Evolutionary conservation across 2,888 invertebrate genomes (phyloP), one percentile per base, ranked within the genome.

Genomic region (Scrobipalpa costella): DNA sequence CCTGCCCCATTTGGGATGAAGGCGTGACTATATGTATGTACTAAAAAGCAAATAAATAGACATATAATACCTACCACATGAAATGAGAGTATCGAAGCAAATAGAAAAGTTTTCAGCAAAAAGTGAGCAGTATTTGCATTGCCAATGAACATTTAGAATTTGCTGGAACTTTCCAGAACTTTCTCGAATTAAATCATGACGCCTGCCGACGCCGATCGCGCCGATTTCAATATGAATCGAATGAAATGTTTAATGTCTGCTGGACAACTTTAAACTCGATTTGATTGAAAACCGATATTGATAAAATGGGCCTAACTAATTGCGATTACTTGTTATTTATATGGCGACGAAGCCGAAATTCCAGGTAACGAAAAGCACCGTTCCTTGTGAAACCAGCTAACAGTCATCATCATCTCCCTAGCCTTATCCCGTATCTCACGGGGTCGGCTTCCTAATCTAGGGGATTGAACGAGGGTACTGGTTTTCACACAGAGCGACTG

Each of bases 151-250:
- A 47, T 44, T 47, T 44, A 59, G 19, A 59, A 59, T 27, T 59
- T 27, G 27, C 44, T 8, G 0, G 8, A 13, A 59, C 44, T 27
- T 59, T 59, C 21, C 9, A 9, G 13, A n/a, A 59, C 27, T 44
- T 59, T 44, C 9, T 19, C 59, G 44, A 59, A 59, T 59, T 44
- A 59, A 59, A 59, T 59, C 44, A 59, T 44, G 27, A 59, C 59
- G 59, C 59, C n/a, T 33, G 27, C 13, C 59, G n/a, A 44, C 59
- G 13, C 33, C 11, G 44, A 59, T 59, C 21, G 27, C 38, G 38
- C 17, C 27, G 5, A 57, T 57, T 57, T 57, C 57, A 57, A 57
- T 38, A 19, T 13, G 19, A 57, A 57, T 57, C 55, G 36, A 57
- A 38, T 38, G 36, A 38, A 57, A 57, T 55, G 27, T 33, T 55